Percentiles rank a stretch among this genome's conserved stretches.
Evolutionary conservation across 2,888 invertebrate genomes (phyloP).

Genomic region (Diarsia mendica): DNA sequence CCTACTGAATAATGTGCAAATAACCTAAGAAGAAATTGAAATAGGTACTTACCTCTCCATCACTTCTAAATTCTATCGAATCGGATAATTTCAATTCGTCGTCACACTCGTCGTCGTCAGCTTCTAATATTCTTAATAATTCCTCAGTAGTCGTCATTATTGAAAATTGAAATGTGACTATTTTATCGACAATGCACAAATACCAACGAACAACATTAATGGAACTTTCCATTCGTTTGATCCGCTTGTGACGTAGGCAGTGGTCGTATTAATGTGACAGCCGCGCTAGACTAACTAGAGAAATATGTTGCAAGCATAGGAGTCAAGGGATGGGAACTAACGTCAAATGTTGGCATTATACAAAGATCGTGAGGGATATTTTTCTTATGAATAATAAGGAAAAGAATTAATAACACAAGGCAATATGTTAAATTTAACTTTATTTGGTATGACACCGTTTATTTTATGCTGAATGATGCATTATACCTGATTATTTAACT

Average conservation of each 20-base stretch:
- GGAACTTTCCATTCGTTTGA: constrained; percentile 44
- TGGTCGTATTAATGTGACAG: constrained; percentile 42
- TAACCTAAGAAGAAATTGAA: constrained; percentile 30
- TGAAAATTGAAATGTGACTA: constrained; percentile 31
- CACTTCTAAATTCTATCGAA: constrained; percentile 31
- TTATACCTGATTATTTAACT: constrained; percentile 42
- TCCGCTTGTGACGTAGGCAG: constrained; percentile 45
- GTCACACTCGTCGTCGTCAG: constrained; percentile 32
- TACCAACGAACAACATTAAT: constrained; percentile 40
- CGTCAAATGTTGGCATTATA: constrained; percentile 42
- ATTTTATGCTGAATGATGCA: constrained; percentile 43
- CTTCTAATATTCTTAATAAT: constrained; percentile 45
- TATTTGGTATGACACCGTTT: constrained; percentile 40
- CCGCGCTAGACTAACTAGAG: constrained; percentile 43
- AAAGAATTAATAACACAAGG: constrained; percentile 43
- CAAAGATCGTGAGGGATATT: constrained; percentile 43
- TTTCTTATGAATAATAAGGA: constrained; percentile 44
- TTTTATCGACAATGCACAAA: constrained; percentile 46
- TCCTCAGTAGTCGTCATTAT: constrained; percentile 39
- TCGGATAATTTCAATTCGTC: constrained; percentile 31
- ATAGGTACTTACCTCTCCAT: constrained; percentile 42
- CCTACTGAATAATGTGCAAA: constrained; percentile 37
- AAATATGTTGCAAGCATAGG: constrained; percentile 41
- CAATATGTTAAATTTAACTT: constrained; percentile 39
- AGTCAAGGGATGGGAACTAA: constrained; percentile 39